Percentiles rank a stretch among this genome's conserved stretches.
These are phyloP conservation scores for Macquaria ambigua DNA, from an alignment of 2,113 vertebrate species.

Conservation along the genomic window DNA sequence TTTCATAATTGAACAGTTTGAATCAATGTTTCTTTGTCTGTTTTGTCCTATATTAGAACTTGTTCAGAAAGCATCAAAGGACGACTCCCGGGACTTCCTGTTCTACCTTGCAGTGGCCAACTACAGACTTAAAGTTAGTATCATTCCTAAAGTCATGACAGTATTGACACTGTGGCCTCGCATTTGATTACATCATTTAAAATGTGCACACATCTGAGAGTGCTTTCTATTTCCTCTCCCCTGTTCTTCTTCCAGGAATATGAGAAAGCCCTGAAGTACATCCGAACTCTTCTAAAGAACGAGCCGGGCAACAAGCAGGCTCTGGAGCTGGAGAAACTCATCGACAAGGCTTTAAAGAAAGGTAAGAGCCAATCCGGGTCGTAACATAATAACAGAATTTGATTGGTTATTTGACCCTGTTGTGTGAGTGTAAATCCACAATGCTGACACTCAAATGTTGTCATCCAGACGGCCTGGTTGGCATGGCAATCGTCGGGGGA, in stretches of 20 bases:
- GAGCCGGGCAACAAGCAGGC: slow-evolving; percentile 93
- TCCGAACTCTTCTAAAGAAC: slow-evolving; percentile 88
- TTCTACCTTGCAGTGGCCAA: slow-evolving; percentile 92
- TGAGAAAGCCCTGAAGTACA: slow-evolving; percentile 90
- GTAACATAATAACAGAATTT: neutral
- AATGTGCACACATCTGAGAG: neutral
- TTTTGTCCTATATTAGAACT: slow-evolving; percentile 82
- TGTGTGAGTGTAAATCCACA: neutral
- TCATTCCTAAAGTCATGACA: too few relatives aligned
- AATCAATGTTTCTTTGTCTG: neutral
- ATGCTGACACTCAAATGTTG: neutral
- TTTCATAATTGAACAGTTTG: neutral
- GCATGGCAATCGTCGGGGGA: slow-evolving; percentile 94
- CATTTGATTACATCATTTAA: neutral
- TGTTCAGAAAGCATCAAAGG: slow-evolving; percentile 87
- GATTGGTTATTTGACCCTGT: neutral
- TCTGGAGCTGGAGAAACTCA: slow-evolving; percentile 90
- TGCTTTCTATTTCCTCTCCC: neutral
- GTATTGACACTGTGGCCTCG: neutral
- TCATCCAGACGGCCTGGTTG: slow-evolving; percentile 90
- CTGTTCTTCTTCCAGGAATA: slow-evolving; percentile 85
- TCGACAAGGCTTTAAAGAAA: slow-evolving; percentile 91
- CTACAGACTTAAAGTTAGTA: slow-evolving; percentile 91
- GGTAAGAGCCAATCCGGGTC: slow-evolving; percentile 74
- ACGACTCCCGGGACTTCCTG: slow-evolving; percentile 91